Conservation (phyloP, 2,888 invertebrate species). For the Pristionchus exspectatus region DNA sequence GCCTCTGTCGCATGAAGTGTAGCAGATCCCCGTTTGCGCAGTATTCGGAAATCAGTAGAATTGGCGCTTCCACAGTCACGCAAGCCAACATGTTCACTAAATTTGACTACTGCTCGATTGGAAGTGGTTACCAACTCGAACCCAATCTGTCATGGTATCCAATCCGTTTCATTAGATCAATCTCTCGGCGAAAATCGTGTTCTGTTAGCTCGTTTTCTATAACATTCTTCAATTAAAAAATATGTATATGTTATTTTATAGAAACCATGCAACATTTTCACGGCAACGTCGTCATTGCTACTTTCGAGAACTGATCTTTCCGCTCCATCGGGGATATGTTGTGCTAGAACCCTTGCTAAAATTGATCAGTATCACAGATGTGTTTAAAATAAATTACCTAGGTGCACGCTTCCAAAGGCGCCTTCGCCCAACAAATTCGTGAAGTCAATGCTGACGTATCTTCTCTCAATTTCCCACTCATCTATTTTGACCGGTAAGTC, state of each 20-base stretch:
- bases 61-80: too few species aligned
- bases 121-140: background rate
- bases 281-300: background rate
- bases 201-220: background rate
- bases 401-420: background rate
- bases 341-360: background rate
- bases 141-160: constrained; percentile 37
- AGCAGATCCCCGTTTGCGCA: constrained; percentile 49
- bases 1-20: background rate
- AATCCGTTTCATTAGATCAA: too few species aligned
- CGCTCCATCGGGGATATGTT: background rate
- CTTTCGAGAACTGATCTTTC: background rate
- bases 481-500: background rate
- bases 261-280: constrained; percentile 28
- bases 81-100: too few species aligned
- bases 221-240: background rate
- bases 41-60: too few species aligned
- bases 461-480: too few species aligned
- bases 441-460: too few species aligned
- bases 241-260: too few species aligned
- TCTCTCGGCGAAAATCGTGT: background rate
- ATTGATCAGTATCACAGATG: background rate
- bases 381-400: background rate
- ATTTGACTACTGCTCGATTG: background rate
- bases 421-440: too few species aligned